Evolutionary conservation across 2,888 invertebrate species (phyloP), one percentile per base, ranked within the genome.

Genomic region (Hydroisotoma schaefferi): DNA sequence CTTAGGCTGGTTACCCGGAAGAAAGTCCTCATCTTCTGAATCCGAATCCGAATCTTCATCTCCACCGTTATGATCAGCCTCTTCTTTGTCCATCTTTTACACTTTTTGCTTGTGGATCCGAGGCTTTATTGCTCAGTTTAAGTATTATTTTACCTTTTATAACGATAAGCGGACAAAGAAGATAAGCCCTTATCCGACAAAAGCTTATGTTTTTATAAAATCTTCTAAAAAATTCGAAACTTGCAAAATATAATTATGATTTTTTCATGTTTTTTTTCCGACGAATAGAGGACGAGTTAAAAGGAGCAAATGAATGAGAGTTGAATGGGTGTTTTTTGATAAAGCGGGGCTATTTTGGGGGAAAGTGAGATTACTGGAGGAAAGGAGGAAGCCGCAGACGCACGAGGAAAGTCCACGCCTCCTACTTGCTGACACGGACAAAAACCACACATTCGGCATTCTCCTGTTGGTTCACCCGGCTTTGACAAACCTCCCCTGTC

Each of bases 21-120:
- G 53, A 43, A 63, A 67, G 33, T 67, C 67, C 18, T 61, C 67
- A 47, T 67, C 67, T 23, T 67, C 67, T 10, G 57, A 52, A 44
- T 66, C 65, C 12, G 57, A 59, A 26, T 66, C 63, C 12, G 37
- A 46, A 27, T 53, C 59, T 8, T 52, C 52, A 37, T 38, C 15
- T 15, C 53, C 33, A 12, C 23, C 48, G 18, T 53, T 29, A 26
- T 46, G 29, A 47, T 60, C 51, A 51, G 33, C 28, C 22, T 43
- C 43, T 1, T 20, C 25, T 8, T 49, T 38, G 37, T 20, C 25
- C 22, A 27, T 48, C 38, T 38, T 33, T 33, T 33, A 33, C 33
- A n/a, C n/a, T n/a, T n/a, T n/a, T n/a, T n/a, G n/a, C n/a, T n/a
- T n/a, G n/a, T n/a, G n/a, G n/a, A n/a, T n/a, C n/a, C n/a, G n/a